Base-by-base conservation (phyloP, 2,888 invertebrate species). In the Pollenia angustigena region DNA sequence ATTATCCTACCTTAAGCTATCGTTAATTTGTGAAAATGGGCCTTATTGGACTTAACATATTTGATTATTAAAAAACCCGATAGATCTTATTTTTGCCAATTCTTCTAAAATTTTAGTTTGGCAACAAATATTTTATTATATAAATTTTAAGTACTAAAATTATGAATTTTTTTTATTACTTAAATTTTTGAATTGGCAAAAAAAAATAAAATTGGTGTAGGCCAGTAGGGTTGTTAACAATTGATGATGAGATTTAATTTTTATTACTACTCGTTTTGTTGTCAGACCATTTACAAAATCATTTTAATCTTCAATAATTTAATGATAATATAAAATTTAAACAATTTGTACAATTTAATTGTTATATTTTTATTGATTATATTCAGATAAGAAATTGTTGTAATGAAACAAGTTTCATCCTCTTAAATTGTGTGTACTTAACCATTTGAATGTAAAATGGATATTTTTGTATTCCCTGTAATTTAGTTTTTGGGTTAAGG, bases 311-410 rank as follows among this genome's bases (percentile, higher is more conserved):
- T 44, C 12, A 71, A 32, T 50, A 69, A 50, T 68, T 66, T 66
- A 16, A 52, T 69, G 52, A n/a, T 48, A n/a, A 54, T 14, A 58
- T 32, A 14, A 48, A 7, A n/a, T 16, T 11, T 16, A 64, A 72
- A 60, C 23, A 64, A 64, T 64, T 9, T 54, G 11, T 69, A n/a
- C 42, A 71, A n/a, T 72, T 72, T 62, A 44, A 80, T 80, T 71
- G 44, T 54, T 71, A 46, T 9, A 48, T 9, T 56, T 80, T 81
- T 72, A 74, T 81, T 72, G 64, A 66, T 56, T 56, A 14, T 66
- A 50, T 11, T 60, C 42, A 18, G 56, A 74, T 56, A 56, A 4
- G 3, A 9, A 40, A 16, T 16, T 14, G 7, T 78, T 60, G 7
- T n/a, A 12, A 44, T 2, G 16, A 10, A 54, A 64, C 72, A 48